phyloP scores from a whole-genome alignment of 1,140 invertebrate genomes.

The Heliconius himera region DNA sequence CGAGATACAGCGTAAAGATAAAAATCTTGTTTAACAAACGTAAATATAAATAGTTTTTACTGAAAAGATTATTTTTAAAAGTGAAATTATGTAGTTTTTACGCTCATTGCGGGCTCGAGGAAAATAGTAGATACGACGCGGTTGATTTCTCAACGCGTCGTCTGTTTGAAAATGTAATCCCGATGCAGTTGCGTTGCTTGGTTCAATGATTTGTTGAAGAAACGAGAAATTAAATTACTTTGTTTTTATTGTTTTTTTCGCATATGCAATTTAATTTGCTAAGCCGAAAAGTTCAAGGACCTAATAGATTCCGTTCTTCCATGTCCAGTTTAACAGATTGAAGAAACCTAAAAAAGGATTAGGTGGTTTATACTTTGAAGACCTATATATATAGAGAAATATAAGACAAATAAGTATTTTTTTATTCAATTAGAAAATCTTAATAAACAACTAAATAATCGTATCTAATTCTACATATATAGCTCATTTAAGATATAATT shows the following conservation, averaged over 20 bases:
- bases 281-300: background rate
- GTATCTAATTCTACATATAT: too few relatives aligned
- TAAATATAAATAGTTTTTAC: background rate
- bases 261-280: background rate
- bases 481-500: too few relatives aligned
- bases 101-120: background rate
- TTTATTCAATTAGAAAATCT: background rate
- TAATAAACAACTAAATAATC: background rate
- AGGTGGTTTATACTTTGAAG: too few relatives aligned
- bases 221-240: background rate
- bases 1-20: too few relatives aligned
- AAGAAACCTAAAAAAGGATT: too few relatives aligned
- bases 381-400: too few relatives aligned
- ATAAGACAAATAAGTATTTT: background rate
- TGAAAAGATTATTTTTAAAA: background rate
- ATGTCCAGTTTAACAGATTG: too few relatives aligned
- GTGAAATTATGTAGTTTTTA: conserved; percentile 1
- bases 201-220: background rate
- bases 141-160: background rate
- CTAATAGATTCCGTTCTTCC: background rate
- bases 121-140: background rate
- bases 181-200: background rate
- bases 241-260: background rate
- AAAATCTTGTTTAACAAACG: background rate
- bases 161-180: background rate